Evolutionary conservation across 2,113 vertebrate species (phyloP).

Genomic region (Rhinolophus ferrumequinum): DNA sequence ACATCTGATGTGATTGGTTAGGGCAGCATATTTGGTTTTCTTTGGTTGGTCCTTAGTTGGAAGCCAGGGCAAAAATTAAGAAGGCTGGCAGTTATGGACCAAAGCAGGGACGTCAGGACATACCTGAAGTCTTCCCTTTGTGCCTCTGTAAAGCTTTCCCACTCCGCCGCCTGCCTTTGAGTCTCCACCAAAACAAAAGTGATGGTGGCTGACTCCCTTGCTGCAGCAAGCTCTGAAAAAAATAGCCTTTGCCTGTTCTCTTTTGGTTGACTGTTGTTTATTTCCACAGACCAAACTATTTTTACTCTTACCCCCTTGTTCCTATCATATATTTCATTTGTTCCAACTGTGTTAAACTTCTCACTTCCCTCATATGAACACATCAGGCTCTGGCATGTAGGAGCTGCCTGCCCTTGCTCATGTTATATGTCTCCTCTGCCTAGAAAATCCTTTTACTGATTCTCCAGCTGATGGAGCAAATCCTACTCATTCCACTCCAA

Average conservation of each 20-base stretch:
- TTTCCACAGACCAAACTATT: neutral
- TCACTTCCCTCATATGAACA: neutral
- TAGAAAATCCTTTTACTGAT: neutral
- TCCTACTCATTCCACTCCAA: neutral
- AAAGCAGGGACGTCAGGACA: neutral
- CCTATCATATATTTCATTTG: neutral
- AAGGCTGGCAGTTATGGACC: neutral
- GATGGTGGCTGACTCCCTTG: neutral
- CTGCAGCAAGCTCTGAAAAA: neutral
- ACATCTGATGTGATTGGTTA: neutral
- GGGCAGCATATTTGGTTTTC: neutral
- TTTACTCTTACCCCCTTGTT: neutral
- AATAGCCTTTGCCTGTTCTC: neutral
- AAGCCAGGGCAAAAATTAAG: neutral
- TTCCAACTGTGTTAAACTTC: neutral
- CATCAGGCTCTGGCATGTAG: neutral
- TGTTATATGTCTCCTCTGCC: neutral
- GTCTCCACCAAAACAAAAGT: neutral
- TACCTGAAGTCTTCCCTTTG: neutral
- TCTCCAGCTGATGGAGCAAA: neutral
- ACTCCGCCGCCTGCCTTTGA: neutral
- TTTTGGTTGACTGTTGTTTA: neutral
- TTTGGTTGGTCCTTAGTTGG: neutral
- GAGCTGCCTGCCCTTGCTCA: neutral
- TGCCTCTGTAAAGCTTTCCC: neutral